Percentiles rank a stretch among this genome's conserved stretches.
These are phyloP conservation scores for Smithornis capensis DNA, from an alignment of 2,113 vertebrate genomes.

Conservation along the genomic window DNA sequence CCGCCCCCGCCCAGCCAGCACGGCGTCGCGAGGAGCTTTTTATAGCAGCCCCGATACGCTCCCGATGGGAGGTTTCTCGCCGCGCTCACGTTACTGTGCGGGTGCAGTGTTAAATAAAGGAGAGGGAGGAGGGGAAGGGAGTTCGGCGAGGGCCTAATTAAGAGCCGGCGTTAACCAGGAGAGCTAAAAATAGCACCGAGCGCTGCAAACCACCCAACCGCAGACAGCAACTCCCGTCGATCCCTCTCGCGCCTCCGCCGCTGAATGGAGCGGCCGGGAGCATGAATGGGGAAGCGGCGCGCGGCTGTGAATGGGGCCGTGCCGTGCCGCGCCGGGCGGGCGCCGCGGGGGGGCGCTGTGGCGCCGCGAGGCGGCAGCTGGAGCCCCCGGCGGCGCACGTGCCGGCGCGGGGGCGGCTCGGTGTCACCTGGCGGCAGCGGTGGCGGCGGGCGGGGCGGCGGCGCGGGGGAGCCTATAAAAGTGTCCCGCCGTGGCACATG, in stretches of 20 bases:
- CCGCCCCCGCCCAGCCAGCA: not conserved
- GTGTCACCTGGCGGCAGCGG: conserved; percentile 65
- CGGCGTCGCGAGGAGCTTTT: not conserved
- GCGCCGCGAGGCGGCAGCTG: not conserved
- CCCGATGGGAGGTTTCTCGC: not conserved
- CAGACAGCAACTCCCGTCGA: not conserved
- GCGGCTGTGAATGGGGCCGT: not conserved
- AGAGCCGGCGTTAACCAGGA: not conserved
- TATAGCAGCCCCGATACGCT: not conserved
- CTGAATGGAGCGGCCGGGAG: not conserved
- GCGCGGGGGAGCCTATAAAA: not conserved
- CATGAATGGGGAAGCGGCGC: not conserved
- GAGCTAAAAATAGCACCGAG: not conserved
- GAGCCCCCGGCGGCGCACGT: conserved; percentile 3
- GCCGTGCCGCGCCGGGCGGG: too few species aligned
- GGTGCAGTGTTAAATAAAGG: not conserved
- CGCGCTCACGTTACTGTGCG: not conserved
- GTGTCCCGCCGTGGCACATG: not conserved
- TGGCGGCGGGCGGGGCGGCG: conserved; percentile 51
- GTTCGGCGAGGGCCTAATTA: not conserved
- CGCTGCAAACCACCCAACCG: not conserved
- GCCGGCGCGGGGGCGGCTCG: conserved; percentile 21
- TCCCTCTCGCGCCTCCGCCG: not conserved
- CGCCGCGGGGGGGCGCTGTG: conserved; percentile 47
- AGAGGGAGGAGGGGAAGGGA: not conserved